phyloP scores from a whole-genome alignment of 2,888 invertebrate genomes.

The Tipula vernalis region DNA sequence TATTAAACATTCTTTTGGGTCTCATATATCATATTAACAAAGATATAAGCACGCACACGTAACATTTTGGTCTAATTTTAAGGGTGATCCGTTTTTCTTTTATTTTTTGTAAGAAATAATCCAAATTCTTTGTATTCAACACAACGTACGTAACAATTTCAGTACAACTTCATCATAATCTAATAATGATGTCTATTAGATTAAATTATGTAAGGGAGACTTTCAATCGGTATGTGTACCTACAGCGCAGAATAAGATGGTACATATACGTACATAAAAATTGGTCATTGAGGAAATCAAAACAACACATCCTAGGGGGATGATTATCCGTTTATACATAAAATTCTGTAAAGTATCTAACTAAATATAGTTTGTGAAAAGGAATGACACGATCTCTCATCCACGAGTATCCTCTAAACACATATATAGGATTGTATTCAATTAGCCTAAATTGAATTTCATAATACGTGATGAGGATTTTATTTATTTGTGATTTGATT shows the following conservation, averaged over 20 bases:
- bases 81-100: neutral
- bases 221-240: neutral
- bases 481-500: neutral
- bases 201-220: neutral
- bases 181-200: neutral
- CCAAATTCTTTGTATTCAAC: neutral
- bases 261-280: neutral
- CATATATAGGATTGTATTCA: neutral
- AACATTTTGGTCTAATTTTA: neutral
- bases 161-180: neutral
- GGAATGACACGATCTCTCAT: neutral
- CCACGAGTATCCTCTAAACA: neutral
- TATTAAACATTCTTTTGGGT: neutral
- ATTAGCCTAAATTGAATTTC: constrained; percentile 4
- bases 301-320: constrained; percentile 5
- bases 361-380: neutral
- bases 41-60: neutral
- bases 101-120: neutral
- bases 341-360: neutral
- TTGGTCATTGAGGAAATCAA: constrained; percentile 11
- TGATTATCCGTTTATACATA: neutral
- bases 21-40: neutral
- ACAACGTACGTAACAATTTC: neutral
- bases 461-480: neutral
- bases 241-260: neutral